Base-by-base conservation (phyloP, 2,888 invertebrate species). In the Adineta ricciae region DNA sequence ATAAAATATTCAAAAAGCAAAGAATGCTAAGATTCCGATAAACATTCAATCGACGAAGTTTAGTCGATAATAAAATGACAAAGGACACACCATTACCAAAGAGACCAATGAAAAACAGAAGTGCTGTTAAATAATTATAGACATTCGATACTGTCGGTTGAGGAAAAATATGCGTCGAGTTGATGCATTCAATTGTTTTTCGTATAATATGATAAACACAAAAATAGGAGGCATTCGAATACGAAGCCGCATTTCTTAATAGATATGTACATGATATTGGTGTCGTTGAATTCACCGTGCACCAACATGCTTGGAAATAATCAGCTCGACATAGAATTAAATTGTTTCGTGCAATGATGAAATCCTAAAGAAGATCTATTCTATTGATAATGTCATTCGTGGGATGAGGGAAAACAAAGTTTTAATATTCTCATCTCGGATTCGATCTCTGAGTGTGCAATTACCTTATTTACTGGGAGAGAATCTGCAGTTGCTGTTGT, bases 1-100 rank as follows among this genome's bases (percentile, higher is more conserved):
- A 78, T 41, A 78, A 41, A n/a, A 78, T 78, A n/a, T 78, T 78
- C 41, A 78, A 78, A n/a, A 24, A n/a, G n/a, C 78, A 78, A 41
- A 78, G 21, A 41, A 78, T n/a, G 3, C 36, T 41, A n/a, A 78
- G 41, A 78, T 78, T 78, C 41, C n/a, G 16, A 32, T 41, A 78
- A 41, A 78, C 41, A 78, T 24, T 41, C 9, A 78, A 41, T 11
- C n/a, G 24, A 38, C 78, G 1, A n/a, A 78, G 41, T 41, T 24
- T 41, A 3, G 24, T 41, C 24, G 24, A 41, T 9, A 78, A 24
- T 41, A 78, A 41, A 38, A n/a, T 14, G n/a, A 78, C 9, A 14
- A 78, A 41, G 24, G 78, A 78, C 41, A 78, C 3, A n/a, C 78
- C 78, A 41, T 78, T 78, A 4, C 78, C 78, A 21, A 38, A 11